Evolutionary conservation across 2,797 vertebrate species (phyloP).

Genomic region (Crocidura indochinensis): DNA sequence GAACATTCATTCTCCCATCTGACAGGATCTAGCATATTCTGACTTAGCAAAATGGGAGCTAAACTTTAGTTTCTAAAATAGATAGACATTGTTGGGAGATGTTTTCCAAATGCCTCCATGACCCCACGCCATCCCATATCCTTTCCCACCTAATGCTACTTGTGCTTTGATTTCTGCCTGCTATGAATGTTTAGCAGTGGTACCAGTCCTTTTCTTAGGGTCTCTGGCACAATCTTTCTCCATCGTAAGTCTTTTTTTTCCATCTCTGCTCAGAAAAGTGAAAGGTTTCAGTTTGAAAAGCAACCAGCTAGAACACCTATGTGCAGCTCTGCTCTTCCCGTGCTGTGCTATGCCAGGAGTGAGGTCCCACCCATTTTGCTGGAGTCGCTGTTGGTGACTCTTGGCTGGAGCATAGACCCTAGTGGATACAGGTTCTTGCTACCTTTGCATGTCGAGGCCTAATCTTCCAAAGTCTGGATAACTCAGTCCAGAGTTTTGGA

Average conservation of each 20-base stretch:
- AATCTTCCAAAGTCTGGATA: slow-evolving; percentile 85
- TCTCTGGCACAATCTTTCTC: slow-evolving; percentile 28
- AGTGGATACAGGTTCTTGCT: neutral
- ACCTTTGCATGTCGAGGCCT: slow-evolving; percentile 89
- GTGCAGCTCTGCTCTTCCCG: too few species aligned
- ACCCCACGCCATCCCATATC: too few species aligned
- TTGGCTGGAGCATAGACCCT: neutral
- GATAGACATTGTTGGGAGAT: too few species aligned
- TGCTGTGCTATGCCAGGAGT: neutral
- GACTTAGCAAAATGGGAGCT: too few species aligned
- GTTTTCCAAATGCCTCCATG: too few species aligned
- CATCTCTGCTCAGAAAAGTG: slow-evolving; percentile 45
- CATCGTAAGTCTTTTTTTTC: neutral
- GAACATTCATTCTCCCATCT: too few species aligned
- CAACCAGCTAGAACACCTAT: neutral
- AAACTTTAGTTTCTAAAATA: too few species aligned
- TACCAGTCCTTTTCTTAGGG: slow-evolving; percentile 8
- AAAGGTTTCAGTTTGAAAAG: slow-evolving; percentile 44
- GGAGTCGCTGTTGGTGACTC: neutral
- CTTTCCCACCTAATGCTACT: too few species aligned
- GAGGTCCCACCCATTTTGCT: neutral
- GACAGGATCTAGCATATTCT: too few species aligned
- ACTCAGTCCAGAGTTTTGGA: too few species aligned
- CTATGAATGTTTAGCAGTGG: slow-evolving; percentile 15
- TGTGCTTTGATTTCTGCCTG: too few species aligned